Conservation (phyloP, 2,888 invertebrate genomes). For the Geophilus truncorum region DNA sequence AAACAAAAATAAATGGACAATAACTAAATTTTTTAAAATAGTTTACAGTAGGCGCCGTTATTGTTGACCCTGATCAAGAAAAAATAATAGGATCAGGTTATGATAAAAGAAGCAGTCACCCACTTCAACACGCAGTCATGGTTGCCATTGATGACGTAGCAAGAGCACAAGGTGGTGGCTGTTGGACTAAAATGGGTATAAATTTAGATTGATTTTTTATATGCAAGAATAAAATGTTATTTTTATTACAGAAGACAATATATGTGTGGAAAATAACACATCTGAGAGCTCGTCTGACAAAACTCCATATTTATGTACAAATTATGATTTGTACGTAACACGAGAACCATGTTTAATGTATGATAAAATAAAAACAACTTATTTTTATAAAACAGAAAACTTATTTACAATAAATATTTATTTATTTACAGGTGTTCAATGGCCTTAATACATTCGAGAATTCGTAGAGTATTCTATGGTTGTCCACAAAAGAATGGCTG, state of each 20-base stretch:
- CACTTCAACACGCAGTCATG: slow-evolving; percentile 78
- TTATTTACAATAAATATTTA: not conserved
- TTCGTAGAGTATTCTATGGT: slow-evolving; percentile 70
- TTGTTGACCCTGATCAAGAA: slow-evolving; percentile 67
- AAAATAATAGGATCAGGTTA: slow-evolving; percentile 65
- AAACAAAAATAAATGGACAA: not conserved
- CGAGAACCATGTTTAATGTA: slow-evolving; percentile 84
- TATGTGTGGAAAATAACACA: not conserved
- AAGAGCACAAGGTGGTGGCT: slow-evolving; percentile 71
- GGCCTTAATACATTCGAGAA: slow-evolving; percentile 88
- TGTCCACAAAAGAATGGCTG: slow-evolving; percentile 57
- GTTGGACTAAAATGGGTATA: slow-evolving; percentile 47
- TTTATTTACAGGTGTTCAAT: slow-evolving; percentile 67
- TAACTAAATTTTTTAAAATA: not conserved
- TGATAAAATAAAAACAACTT: slow-evolving; percentile 40
- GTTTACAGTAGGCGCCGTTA: slow-evolving; percentile 54
- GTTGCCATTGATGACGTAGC: slow-evolving; percentile 80
- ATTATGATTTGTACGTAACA: slow-evolving; percentile 74
- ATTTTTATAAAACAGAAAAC: not conserved
- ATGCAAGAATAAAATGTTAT: not conserved
- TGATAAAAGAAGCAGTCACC: slow-evolving; percentile 55
- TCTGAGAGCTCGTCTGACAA: slow-evolving; percentile 51
- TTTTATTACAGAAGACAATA: not conserved
- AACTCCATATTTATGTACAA: slow-evolving; percentile 69
- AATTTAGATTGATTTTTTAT: not conserved